These are phyloP conservation scores for Todiramphus saurophagus DNA, from an alignment of 2,113 vertebrate species.

Conservation along the genomic window DNA sequence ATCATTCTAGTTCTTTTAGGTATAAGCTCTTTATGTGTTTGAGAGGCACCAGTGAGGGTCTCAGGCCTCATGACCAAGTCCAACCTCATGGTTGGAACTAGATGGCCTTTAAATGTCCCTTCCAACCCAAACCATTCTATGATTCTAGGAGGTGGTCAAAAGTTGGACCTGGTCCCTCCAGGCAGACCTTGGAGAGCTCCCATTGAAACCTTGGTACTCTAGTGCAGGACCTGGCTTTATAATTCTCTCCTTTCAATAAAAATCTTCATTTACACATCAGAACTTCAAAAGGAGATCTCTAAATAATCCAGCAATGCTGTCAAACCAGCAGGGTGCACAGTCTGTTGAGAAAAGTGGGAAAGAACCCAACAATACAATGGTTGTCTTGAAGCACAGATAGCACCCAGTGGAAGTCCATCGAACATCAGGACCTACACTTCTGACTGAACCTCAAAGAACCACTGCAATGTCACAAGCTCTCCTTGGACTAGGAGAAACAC, in stretches of 20 bases:
- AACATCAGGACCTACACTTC: not conserved
- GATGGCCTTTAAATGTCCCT: not conserved
- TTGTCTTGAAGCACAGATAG: not conserved
- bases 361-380: not conserved
- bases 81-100: not conserved
- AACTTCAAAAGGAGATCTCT: not conserved
- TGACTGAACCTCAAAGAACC: not conserved
- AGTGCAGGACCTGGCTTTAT: fast-evolving
- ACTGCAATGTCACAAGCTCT: not conserved
- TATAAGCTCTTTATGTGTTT: not conserved
- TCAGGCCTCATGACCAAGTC: fast-evolving
- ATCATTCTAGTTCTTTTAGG: not conserved
- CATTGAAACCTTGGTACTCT: not conserved
- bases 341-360: not conserved
- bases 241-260: not conserved
- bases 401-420: not conserved
- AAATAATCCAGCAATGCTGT: not conserved
- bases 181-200: not conserved
- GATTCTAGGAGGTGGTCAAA: not conserved
- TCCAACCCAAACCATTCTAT: not conserved
- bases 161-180: not conserved
- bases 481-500: not conserved
- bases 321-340: not conserved
- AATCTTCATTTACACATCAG: not conserved
- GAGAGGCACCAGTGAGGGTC: not conserved